Percentiles rank a stretch among this genome's conserved stretches.
Conservation (phyloP, 64 coral and sea anemone species). For the Anthopleura sola region DNA sequence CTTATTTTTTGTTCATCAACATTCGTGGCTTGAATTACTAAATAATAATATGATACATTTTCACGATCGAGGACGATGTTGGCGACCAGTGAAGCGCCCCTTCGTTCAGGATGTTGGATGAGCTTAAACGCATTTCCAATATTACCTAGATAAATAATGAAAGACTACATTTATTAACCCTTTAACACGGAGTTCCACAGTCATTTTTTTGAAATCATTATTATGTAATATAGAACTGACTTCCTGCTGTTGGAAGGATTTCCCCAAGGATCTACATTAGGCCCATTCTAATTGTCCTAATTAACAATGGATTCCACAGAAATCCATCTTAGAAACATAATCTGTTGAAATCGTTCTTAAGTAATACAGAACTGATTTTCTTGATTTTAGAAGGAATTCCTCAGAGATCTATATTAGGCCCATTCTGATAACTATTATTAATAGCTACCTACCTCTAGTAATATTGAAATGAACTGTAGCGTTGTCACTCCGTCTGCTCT, state of each 20-base stretch:
- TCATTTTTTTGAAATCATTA: too few relatives aligned
- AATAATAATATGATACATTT: slow-evolving; percentile 34
- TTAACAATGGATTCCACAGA: too few relatives aligned
- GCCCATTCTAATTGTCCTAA: too few relatives aligned
- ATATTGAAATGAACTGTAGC: neutral
- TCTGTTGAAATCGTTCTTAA: too few relatives aligned
- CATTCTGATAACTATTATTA: neutral
- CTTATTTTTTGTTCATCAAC: slow-evolving; percentile 64
- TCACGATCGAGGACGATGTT: slow-evolving; percentile 64
- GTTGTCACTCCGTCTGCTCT: neutral
- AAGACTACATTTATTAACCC: too few relatives aligned
- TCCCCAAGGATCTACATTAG: too few relatives aligned
- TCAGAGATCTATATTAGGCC: neutral
- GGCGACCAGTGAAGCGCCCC: slow-evolving; percentile 60
- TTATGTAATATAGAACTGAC: too few relatives aligned
- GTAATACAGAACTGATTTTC: too few relatives aligned
- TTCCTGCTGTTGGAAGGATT: too few relatives aligned
- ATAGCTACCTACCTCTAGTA: neutral
- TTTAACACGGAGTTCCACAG: too few relatives aligned
- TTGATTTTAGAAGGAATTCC: neutral
- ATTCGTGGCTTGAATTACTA: slow-evolving; percentile 74
- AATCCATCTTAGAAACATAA: too few relatives aligned
- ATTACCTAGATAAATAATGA: slow-evolving; percentile 30
- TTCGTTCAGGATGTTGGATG: slow-evolving; percentile 8
- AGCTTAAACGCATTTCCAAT: slow-evolving; percentile 61